These are phyloP conservation scores for Nannobrachium achirus DNA, from an alignment of 2,113 vertebrate genomes.

Conservation along the genomic window DNA sequence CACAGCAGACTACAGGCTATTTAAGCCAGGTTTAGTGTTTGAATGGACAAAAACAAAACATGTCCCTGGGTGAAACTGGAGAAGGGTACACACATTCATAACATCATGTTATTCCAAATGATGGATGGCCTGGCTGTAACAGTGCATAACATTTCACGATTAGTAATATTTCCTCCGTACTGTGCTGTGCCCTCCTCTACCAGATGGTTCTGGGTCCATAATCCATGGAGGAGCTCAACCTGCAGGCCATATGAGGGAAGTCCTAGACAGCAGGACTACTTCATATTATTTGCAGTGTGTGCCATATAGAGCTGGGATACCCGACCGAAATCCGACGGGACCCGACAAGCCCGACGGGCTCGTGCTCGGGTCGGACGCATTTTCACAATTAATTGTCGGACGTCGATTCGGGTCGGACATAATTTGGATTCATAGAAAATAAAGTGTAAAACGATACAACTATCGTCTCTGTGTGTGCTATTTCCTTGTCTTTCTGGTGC, in stretches of 20 bases:
- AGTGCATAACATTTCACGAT: conserved; percentile 33
- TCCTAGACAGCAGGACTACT: not conserved
- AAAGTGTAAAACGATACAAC: too few species aligned
- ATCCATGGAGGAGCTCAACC: conserved; percentile 6
- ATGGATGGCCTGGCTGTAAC: not conserved
- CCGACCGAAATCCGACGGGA: too few species aligned
- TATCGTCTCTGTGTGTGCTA: too few species aligned
- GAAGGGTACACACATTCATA: conserved; percentile 24
- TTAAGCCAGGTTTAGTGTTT: conserved; percentile 34
- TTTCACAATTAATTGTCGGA: too few species aligned
- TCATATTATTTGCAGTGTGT: too few species aligned
- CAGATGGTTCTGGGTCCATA: conserved; percentile 12
- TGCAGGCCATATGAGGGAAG: conserved; percentile 6
- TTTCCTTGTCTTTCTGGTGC: too few species aligned
- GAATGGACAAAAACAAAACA: conserved; percentile 49
- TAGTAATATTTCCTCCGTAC: conserved; percentile 20
- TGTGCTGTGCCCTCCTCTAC: conserved; percentile 26
- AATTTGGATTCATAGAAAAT: too few species aligned
- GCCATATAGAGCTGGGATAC: too few species aligned
- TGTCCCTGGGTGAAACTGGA: conserved; percentile 17
- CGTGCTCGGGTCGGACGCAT: too few species aligned
- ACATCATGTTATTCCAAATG: conserved; percentile 16
- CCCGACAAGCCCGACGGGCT: too few species aligned
- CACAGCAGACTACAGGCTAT: conserved; percentile 23
- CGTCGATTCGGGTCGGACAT: too few species aligned